A percentile compares a stretch with the other conserved stretches of the same genome.
phyloP scores from a whole-genome alignment of 1,140 invertebrate species.

The Scaptodrosophila lebanonensis region DNA sequence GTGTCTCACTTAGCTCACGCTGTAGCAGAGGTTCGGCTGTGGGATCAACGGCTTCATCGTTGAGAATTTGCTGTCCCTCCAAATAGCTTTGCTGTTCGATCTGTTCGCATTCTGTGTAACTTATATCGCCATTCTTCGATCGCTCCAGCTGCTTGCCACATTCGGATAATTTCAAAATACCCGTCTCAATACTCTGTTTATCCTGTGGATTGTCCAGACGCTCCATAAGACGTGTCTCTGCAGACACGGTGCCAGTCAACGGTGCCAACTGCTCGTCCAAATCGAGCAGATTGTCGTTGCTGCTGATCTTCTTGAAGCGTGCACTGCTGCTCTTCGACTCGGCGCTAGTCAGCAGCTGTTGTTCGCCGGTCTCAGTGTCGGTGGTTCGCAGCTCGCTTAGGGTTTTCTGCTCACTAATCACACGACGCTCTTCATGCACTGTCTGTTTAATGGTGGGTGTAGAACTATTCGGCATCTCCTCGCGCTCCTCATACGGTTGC shows the following conservation, averaged over 20 bases:
- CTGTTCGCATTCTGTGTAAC: slow-evolving; percentile 64
- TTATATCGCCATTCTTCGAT: slow-evolving; percentile 38
- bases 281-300: slow-evolving; percentile 69
- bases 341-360: slow-evolving; percentile 61
- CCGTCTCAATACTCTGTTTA: slow-evolving; percentile 75
- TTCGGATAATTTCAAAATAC: slow-evolving; percentile 76
- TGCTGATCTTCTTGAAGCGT: slow-evolving; percentile 70
- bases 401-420: slow-evolving; percentile 58
- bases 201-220: slow-evolving; percentile 67
- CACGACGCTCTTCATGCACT: slow-evolving; percentile 56
- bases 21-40: slow-evolving; percentile 32
- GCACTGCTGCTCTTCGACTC: slow-evolving; percentile 65
- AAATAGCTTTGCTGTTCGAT: slow-evolving; percentile 57
- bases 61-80: slow-evolving; percentile 51
- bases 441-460: slow-evolving; percentile 42
- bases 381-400: slow-evolving; percentile 55
- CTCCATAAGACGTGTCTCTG: slow-evolving; percentile 67
- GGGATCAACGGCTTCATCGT: slow-evolving; percentile 8
- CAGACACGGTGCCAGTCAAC: slow-evolving; percentile 72
- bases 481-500: slow-evolving; percentile 57
- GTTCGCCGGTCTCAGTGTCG: slow-evolving; percentile 56
- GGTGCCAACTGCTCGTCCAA: slow-evolving; percentile 60
- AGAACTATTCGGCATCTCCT: slow-evolving; percentile 4
- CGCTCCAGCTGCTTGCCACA: slow-evolving; percentile 69
- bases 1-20: slow-evolving; percentile 54